Percentiles rank a stretch among this genome's conserved stretches.
These are phyloP conservation scores for Corythucha ciliata DNA, from an alignment of 2,888 invertebrate species.

Conservation along the genomic window DNA sequence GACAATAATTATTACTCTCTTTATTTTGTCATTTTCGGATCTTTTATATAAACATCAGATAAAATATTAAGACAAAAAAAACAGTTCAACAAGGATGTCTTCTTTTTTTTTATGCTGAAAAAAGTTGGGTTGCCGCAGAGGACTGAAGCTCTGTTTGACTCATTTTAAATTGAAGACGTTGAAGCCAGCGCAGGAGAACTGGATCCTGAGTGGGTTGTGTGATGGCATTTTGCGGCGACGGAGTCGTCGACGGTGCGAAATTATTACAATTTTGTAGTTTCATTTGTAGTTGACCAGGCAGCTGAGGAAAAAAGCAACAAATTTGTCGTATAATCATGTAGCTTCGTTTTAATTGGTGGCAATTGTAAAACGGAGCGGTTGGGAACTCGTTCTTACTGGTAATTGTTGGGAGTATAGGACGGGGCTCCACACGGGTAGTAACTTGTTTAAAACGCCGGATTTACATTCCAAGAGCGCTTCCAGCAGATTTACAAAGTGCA, in stretches of 20 bases:
- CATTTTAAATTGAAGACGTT: slow-evolving; percentile 93
- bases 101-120: slow-evolving; percentile 51
- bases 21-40: no score
- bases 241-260: slow-evolving; percentile 54
- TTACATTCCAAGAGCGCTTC: slow-evolving; percentile 93
- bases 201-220: slow-evolving; percentile 45
- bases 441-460: slow-evolving; percentile 80
- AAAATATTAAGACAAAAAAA: no score
- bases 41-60: no score
- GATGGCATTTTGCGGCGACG: slow-evolving; percentile 42
- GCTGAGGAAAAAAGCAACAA: slow-evolving; percentile 45
- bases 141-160: slow-evolving; percentile 93
- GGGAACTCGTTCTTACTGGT: no score
- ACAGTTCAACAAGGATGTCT: no score
- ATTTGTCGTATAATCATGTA: slow-evolving; percentile 1
- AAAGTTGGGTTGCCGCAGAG: slow-evolving; percentile 84
- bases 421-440: slow-evolving; percentile 92
- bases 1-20: no score
- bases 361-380: not conserved
- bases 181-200: slow-evolving; percentile 69
- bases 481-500: slow-evolving; percentile 88
- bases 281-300: slow-evolving; percentile 79
- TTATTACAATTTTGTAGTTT: slow-evolving; percentile 82
- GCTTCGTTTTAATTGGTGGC: slow-evolving; percentile 1
- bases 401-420: slow-evolving; percentile 85